phyloP scores from a whole-genome alignment of 2,113 vertebrate species.

The Paratilapia polleni region DNA sequence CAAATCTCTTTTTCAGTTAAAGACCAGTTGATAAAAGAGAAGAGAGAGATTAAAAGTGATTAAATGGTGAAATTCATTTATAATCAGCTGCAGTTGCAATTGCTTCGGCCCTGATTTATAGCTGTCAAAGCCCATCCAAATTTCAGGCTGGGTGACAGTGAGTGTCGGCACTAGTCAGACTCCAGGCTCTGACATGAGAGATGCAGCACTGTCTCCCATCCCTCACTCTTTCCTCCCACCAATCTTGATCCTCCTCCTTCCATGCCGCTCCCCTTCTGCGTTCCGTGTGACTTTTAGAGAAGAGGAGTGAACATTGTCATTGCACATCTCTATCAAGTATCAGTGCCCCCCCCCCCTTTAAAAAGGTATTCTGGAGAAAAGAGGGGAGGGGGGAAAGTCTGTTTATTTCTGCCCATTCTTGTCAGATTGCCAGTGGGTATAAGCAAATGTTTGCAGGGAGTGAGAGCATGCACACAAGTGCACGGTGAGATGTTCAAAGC shows the following conservation, averaged over 20 bases:
- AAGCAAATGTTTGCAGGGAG: constrained; percentile 26
- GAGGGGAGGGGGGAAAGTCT: not conserved
- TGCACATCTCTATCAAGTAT: constrained; percentile 58
- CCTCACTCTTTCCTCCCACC: constrained; percentile 35
- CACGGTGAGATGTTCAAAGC: constrained; percentile 55
- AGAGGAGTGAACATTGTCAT: constrained; percentile 53
- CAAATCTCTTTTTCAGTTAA: constrained; percentile 85
- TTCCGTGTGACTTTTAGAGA: constrained; percentile 36
- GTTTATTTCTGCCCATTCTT: constrained; percentile 57
- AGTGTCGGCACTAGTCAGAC: constrained; percentile 22
- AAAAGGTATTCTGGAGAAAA: constrained; percentile 41
- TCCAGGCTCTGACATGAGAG: constrained; percentile 49
- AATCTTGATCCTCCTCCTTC: constrained; percentile 18
- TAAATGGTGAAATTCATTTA: constrained; percentile 58
- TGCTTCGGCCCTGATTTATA: constrained; percentile 55
- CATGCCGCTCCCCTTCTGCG: not conserved
- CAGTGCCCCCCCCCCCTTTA: constrained; percentile 13
- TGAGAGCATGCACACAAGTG: not conserved
- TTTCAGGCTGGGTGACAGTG: constrained; percentile 58
- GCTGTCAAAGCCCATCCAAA: constrained; percentile 43
- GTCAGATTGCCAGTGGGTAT: constrained; percentile 40
- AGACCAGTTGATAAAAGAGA: constrained; percentile 79
- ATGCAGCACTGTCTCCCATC: constrained; percentile 28
- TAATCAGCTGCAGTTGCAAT: constrained; percentile 14
- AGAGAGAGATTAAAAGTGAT: constrained; percentile 56